Conservation (phyloP, 1,140 invertebrate species). For the Heliothis virescens region DNA sequence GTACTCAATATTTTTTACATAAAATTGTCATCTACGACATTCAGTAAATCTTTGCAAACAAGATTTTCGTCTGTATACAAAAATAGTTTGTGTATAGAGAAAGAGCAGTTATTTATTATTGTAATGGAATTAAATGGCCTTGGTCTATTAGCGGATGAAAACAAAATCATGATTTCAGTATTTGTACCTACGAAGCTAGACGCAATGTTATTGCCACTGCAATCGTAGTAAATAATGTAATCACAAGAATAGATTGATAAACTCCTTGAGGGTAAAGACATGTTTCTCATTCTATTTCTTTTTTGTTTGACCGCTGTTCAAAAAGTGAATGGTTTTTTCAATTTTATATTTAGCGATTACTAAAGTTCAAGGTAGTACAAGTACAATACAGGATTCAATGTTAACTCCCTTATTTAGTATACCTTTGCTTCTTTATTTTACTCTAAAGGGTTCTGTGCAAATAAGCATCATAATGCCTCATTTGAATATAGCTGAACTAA, state of each 20-base stretch:
- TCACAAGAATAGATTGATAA: not conserved
- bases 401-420: not conserved
- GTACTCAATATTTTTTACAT: slow-evolving; percentile 28
- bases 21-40: slow-evolving; percentile 2
- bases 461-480: not conserved
- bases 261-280: not conserved
- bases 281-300: no score
- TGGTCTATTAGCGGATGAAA: slow-evolving; percentile 16
- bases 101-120: slow-evolving; percentile 10
- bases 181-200: slow-evolving; percentile 19
- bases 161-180: slow-evolving; percentile 34
- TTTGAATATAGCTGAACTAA: slow-evolving; percentile 13
- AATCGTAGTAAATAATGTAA: slow-evolving; percentile 16
- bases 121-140: not conserved
- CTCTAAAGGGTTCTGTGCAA: not conserved
- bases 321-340: slow-evolving; percentile 14
- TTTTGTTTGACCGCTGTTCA: no score
- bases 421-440: not conserved
- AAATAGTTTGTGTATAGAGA: not conserved
- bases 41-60: not conserved
- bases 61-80: not conserved
- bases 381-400: not conserved
- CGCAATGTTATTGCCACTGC: slow-evolving; percentile 17
- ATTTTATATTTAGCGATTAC: slow-evolving; percentile 6
- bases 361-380: slow-evolving; percentile 20